A percentile compares a stretch with the other conserved stretches of the same genome.
Evolutionary conservation across 2,113 vertebrate genomes (phyloP).

Genomic region (Otis tarda): DNA sequence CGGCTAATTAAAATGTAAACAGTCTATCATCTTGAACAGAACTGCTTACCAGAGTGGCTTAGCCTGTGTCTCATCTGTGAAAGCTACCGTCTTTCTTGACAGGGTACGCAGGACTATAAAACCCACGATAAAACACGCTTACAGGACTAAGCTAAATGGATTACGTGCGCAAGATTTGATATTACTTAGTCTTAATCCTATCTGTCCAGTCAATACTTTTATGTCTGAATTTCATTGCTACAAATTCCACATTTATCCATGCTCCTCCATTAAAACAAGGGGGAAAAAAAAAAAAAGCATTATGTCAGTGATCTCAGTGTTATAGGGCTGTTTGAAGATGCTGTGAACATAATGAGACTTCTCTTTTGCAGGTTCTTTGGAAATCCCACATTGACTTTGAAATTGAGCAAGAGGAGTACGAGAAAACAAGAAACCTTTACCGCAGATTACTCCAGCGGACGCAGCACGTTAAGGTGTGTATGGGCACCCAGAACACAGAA

Average conservation of each 20-base stretch:
- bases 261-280: not conserved
- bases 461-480: slow-evolving; percentile 90
- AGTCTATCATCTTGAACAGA: not conserved
- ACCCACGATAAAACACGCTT: not conserved
- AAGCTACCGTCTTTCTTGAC: not conserved
- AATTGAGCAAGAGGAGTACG: slow-evolving; percentile 96
- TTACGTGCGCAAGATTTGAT: not conserved
- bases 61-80: not conserved
- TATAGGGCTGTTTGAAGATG: too few relatives aligned
- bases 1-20: not conserved
- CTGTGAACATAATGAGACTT: not conserved
- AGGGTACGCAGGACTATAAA: not conserved
- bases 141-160: not conserved
- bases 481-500: not conserved
- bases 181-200: not conserved
- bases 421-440: slow-evolving; percentile 91
- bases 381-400: slow-evolving; percentile 99
- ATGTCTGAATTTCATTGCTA: not conserved
- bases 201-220: fast-evolving
- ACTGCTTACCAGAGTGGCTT: not conserved
- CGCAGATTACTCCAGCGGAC: slow-evolving; percentile 90
- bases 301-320: not conserved
- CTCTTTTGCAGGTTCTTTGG: slow-evolving; percentile 88
- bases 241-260: not conserved
- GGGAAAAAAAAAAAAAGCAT: too few relatives aligned